phyloP scores from a whole-genome alignment of 2,113 vertebrate genomes.

The Tautogolabrus adspersus region DNA sequence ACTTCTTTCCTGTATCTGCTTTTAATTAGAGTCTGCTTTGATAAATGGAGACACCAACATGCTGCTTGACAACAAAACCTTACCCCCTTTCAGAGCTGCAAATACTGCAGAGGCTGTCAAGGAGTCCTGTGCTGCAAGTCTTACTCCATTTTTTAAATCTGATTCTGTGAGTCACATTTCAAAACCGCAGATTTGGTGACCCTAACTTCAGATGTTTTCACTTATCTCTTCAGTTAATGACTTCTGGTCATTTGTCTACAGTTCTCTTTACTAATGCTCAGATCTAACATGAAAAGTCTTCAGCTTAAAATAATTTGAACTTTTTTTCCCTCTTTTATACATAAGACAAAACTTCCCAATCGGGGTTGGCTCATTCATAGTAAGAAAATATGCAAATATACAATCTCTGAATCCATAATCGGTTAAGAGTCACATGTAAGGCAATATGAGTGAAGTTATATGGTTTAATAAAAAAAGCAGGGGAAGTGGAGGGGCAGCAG shows the following conservation, averaged over 20 bases:
- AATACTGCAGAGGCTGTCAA: slow-evolving; percentile 4
- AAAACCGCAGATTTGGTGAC: background rate
- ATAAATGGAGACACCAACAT: slow-evolving; percentile 65
- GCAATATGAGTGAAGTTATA: too few species aligned
- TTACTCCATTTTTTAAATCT: background rate
- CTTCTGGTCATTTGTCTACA: background rate
- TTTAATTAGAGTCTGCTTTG: slow-evolving; percentile 78
- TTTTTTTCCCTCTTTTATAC: too few species aligned
- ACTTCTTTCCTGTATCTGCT: slow-evolving; percentile 62
- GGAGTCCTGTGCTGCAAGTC: background rate
- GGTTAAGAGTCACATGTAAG: too few species aligned
- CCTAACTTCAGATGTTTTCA: background rate
- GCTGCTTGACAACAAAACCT: slow-evolving; percentile 59
- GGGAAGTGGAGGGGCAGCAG: too few species aligned
- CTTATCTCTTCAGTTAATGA: background rate
- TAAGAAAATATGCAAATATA: too few species aligned
- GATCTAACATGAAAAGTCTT: background rate
- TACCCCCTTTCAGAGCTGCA: background rate
- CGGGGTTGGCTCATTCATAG: too few species aligned
- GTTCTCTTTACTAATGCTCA: too few species aligned
- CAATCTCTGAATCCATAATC: too few species aligned
- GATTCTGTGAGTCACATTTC: background rate
- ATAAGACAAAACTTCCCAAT: too few species aligned
- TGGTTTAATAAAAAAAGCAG: too few species aligned
- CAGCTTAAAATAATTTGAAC: background rate